Evolutionary conservation across 2,113 vertebrate species (phyloP).

Genomic region (Engraulis encrasicolus): DNA sequence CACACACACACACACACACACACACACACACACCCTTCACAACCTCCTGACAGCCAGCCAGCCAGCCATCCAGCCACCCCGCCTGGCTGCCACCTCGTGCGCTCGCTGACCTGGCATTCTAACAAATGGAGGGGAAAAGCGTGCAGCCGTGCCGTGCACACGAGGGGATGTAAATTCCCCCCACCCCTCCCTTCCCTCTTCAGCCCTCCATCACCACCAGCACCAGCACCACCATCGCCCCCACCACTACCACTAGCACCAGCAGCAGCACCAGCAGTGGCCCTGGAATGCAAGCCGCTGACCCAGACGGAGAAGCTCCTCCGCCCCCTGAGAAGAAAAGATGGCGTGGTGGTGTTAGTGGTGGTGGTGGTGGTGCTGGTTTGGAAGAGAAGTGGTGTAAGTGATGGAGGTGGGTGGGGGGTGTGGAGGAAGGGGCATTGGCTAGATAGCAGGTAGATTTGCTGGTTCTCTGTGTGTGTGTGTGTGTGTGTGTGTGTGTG

Average conservation of each 20-base stretch:
- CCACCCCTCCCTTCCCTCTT: conserved; percentile 78
- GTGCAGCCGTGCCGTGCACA: too few species aligned
- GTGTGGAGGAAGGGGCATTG: not conserved
- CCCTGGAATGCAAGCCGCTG: conserved; percentile 82
- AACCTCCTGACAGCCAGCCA: conserved; percentile 58
- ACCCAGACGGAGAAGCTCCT: conserved; percentile 86
- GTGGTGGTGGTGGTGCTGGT: conserved; percentile 64
- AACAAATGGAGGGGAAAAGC: conserved; percentile 97
- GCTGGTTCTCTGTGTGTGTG: too few species aligned
- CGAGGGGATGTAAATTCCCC: conserved; percentile 88
- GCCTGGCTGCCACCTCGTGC: too few species aligned
- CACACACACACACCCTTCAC: too few species aligned
- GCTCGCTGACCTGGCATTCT: conserved; percentile 86
- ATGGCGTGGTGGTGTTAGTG: conserved; percentile 82
- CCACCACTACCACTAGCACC: conserved; percentile 75
- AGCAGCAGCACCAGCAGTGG: conserved; percentile 81
- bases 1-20: conserved; percentile 2
- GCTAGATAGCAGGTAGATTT: conserved; percentile 64
- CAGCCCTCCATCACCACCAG: conserved; percentile 69
- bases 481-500: too few species aligned
- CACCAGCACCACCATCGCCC: conserved; percentile 77
- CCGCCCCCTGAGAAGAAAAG: conserved; percentile 87
- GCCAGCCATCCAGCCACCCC: too few species aligned
- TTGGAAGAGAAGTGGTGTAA: conserved; percentile 64
- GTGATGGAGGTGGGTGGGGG: not conserved